Percentiles rank a stretch among this genome's conserved stretches.
Evolutionary conservation across 2,113 vertebrate genomes (phyloP).

Genomic region (Trematomus loennbergii): DNA sequence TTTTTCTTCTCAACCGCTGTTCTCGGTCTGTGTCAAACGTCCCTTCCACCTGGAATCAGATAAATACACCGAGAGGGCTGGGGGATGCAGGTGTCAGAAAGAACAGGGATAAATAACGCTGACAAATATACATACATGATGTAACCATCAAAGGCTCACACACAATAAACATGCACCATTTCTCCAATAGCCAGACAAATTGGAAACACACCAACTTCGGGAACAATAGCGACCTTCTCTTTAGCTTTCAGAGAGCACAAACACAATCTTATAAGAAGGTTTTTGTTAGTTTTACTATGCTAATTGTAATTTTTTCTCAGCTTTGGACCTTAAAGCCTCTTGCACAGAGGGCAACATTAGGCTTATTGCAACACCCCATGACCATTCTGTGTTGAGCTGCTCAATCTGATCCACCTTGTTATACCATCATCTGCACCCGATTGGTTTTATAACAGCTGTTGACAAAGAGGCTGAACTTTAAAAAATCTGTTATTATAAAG

Average conservation of each 20-base stretch:
- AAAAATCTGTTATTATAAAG: background rate
- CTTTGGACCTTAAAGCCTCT: background rate
- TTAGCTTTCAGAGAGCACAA: background rate
- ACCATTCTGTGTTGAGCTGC: background rate
- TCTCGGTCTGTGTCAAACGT: background rate
- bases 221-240: slow-evolving; percentile 10
- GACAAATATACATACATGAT: background rate
- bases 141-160: background rate
- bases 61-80: background rate
- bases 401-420: background rate
- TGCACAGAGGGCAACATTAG: background rate
- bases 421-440: background rate
- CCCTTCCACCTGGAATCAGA: background rate
- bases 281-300: background rate
- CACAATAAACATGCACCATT: background rate
- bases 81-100: background rate
- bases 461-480: background rate
- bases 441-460: background rate
- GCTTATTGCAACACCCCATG: background rate
- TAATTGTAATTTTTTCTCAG: background rate
- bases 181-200: background rate
- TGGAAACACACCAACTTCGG: background rate
- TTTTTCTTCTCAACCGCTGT: background rate
- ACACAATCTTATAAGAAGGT: background rate
- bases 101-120: background rate